Base-by-base conservation (phyloP, 2,113 vertebrate genomes). In the Aspiorhynchus laticeps region DNA sequence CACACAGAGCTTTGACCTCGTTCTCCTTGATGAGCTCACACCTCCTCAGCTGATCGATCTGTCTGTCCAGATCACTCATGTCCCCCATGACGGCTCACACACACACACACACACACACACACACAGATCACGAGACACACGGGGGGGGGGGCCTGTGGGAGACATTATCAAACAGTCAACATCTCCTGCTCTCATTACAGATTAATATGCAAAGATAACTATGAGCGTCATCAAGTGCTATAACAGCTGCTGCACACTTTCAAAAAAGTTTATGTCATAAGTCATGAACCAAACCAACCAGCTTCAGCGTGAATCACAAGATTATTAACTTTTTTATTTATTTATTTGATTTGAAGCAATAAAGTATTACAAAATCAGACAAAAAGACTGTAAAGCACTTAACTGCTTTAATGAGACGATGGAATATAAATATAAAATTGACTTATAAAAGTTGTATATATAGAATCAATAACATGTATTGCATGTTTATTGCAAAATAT, bases 1-100 rank as follows among this genome's bases (percentile, higher is more conserved):
- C 97, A 91, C 97, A 98, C 71, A 98, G 94, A 33, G 97, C 97
- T 94, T 98, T 98, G 84, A 98, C 97, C 94, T 98, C 97, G 11
- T 97, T 98, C 91, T 98, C 97, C 88, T 98, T 98, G 91, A 98
- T 98, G 91, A 98, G 97, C 89, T 98, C 97, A 91, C 97, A 98
- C 92, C 97, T 97, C 90, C 97, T 92, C 81, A 98, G 95, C 93
- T 98, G 97, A 91, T 98, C 97, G 88, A 98, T 98, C 92, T 98
- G 97, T 89, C 97, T 94, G 95, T 98, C 97, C 93, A 98, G 94
- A 93, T 98, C 97, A 90, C 97, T 98, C 94, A 97, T 96, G 93
- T 97, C 97, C 90, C 96, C 96, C 97, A 98, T 98, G 91, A 91
- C 67, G 26, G 85, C 85, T 8, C 21, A 78, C 84, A 65, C 79